Evolutionary conservation across 30 jellyfish, hydroid and myxozoan species (phyloP), one percentile per base, ranked within the genome.

Genomic region (Cassiopea xamachana): DNA sequence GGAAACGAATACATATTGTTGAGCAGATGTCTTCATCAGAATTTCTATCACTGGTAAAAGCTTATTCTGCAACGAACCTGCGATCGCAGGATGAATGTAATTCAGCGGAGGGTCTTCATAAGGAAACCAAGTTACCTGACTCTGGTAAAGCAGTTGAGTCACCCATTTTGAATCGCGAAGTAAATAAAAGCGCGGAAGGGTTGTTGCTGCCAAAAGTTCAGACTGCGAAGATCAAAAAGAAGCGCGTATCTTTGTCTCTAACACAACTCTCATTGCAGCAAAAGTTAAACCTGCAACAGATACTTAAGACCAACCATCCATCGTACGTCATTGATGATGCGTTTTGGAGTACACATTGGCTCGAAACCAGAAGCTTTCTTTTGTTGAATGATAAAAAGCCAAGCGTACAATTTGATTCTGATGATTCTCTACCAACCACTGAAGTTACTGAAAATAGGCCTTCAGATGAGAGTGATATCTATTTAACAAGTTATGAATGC

Each of bases 281-380:
- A 48, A 49, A 48, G 44, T 12, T 79, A 6, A 79, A 45, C 14
- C 50, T 86, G 82, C 87, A 79, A 39, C 50, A 68, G 44, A 39
- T 51, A 0, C 62, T 75, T 18, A 60, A 18, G 50, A 39, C 6
- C 78, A 61, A 50, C 69, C 81, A 60, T 39, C 48, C 72, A 47
- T 59, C 89, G 13, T n/a, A 47, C 9, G 46, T 14, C 10, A 55
- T 61, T 39, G 90, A 82, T 44, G 82, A 82, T 46, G 83, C 69
- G 16, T 84, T 51, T 19, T 87, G 94, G 94, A 87, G 94, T 58
- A 7, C 61, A 9, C 92, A 84, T 69, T 84, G 92, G 92, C 62
- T 59, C 1, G 72, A 70, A 14, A 80, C 92, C 19, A 79, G 92
- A 46, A 60, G 51, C 8, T 73, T 58, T 48, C 45, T 71, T n/a